Conservation (phyloP, 2,797 vertebrate species). For the Ataeniobius toweri region DNA sequence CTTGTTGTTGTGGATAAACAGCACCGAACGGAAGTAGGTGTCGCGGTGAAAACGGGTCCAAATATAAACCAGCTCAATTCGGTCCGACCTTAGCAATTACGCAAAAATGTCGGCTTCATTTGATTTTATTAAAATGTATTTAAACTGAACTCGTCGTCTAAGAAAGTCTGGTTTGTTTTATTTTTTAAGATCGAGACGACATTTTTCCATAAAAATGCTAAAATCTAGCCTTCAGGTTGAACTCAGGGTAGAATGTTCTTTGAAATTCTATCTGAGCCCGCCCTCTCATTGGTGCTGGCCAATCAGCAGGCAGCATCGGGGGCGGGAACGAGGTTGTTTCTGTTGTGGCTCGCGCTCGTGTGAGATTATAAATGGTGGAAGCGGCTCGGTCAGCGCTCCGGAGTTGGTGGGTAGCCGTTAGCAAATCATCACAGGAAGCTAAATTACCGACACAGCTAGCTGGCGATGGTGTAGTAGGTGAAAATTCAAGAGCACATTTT, state of each 20-base stretch:
- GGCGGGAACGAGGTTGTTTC: conserved; percentile 58
- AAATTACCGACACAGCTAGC: background rate
- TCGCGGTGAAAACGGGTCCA: background rate
- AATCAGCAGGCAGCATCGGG: conserved; percentile 43
- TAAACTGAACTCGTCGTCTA: background rate
- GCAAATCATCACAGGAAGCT: background rate
- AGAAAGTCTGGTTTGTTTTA: background rate
- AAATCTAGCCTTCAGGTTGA: background rate
- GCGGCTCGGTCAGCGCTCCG: background rate
- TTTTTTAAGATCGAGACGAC: background rate
- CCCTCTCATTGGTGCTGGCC: conserved; percentile 35
- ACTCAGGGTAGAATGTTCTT: rapidly evolving
- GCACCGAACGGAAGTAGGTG: conserved; percentile 52
- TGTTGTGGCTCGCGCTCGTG: conserved; percentile 21
- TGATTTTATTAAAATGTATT: background rate
- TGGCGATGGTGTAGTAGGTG: background rate
- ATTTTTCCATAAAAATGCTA: background rate
- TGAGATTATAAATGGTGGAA: conserved; percentile 1
- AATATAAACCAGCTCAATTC: background rate
- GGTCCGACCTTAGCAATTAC: background rate
- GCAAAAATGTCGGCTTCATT: background rate
- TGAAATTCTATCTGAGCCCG: rapidly evolving
- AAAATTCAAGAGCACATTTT: background rate
- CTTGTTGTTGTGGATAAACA: conserved; percentile 40
- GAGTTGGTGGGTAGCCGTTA: background rate